Evolutionary conservation across 2,113 vertebrate species (phyloP).

Genomic region (Conger conger): DNA sequence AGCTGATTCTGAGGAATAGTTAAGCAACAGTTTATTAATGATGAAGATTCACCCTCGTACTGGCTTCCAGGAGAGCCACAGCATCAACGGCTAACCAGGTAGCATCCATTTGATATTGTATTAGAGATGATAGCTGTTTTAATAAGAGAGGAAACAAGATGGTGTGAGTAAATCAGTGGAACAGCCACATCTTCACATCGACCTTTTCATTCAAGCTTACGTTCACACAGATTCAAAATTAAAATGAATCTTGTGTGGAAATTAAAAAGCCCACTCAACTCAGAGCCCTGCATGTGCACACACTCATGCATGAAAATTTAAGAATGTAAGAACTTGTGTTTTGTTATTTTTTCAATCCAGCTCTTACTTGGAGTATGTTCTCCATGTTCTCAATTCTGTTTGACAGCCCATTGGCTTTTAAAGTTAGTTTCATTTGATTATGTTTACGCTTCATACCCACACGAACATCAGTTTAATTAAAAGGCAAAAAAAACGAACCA

Average conservation of each 20-base stretch:
- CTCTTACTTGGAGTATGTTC: not conserved
- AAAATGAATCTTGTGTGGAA: not conserved
- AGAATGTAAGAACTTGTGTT: not conserved
- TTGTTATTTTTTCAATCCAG: not conserved
- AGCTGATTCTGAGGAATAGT: no score
- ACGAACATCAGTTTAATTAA: conserved; percentile 25
- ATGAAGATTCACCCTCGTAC: no score
- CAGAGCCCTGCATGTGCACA: not conserved
- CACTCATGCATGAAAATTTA: not conserved
- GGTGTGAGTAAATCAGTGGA: not conserved
- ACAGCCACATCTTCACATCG: not conserved
- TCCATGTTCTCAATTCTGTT: conserved; percentile 6
- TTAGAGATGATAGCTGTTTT: no score
- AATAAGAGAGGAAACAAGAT: not conserved
- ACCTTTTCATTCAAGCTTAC: not conserved
- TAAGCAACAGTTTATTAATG: no score
- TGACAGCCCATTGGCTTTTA: conserved; percentile 15
- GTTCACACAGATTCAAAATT: not conserved
- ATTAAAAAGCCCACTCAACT: not conserved
- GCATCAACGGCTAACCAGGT: no score
- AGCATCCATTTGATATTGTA: no score
- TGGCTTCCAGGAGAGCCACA: no score
- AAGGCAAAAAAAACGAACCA: not conserved
- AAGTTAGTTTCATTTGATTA: not conserved
- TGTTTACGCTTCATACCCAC: conserved; percentile 18